Evolutionary conservation across 2,113 vertebrate species (phyloP).

Genomic region (Phaetusa simplex): DNA sequence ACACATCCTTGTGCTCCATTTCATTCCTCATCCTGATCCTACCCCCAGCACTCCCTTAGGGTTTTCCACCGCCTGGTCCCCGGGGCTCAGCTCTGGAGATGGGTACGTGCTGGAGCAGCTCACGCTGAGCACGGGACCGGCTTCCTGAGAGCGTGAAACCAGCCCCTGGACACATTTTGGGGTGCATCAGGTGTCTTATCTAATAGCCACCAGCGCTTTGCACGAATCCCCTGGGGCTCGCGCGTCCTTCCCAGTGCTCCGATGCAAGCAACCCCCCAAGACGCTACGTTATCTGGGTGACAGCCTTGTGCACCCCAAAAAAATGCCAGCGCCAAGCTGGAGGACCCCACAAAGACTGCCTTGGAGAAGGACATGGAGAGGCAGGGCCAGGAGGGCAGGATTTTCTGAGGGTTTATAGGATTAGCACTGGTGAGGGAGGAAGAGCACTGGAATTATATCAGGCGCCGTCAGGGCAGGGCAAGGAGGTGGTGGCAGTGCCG

Average conservation of each 20-base stretch:
- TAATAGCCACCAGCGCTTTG: background rate
- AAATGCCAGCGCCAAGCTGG: background rate
- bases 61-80: accelerated
- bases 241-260: accelerated
- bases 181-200: background rate
- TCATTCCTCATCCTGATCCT: background rate
- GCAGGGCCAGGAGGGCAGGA: background rate
- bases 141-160: background rate
- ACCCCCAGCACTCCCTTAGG: background rate
- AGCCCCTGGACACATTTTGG: background rate
- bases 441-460: background rate
- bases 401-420: constrained; percentile 51
- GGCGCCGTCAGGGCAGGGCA: background rate
- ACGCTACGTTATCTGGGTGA: background rate
- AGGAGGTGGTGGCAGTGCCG: background rate
- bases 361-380: background rate
- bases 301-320: background rate
- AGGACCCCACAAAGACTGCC: background rate
- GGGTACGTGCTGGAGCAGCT: background rate
- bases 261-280: accelerated
- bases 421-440: background rate
- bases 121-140: background rate
- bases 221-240: background rate
- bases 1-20: background rate
- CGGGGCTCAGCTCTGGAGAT: background rate